A percentile compares a stretch with the other conserved stretches of the same genome.
Conservation (phyloP, 2,888 invertebrate genomes). For the Capitulum mitella region DNA sequence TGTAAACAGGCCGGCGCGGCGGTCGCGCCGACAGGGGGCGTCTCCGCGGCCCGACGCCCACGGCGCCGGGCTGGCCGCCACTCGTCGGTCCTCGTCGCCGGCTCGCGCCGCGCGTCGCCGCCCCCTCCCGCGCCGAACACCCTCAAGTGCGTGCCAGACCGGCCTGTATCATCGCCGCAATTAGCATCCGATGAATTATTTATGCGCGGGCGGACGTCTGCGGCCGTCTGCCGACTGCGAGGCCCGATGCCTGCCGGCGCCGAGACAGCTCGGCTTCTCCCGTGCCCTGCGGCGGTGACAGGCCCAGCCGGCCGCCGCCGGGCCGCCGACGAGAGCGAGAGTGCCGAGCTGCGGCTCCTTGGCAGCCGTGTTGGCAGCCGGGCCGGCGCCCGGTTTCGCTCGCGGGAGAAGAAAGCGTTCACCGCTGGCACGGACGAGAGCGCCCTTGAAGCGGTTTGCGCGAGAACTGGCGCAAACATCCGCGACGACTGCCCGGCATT, state of each 20-base stretch:
- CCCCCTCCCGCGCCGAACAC: background rate
- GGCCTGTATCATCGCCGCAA: background rate
- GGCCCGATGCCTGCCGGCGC: background rate
- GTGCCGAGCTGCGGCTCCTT: background rate
- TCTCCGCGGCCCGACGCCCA: background rate
- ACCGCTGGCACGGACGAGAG: background rate
- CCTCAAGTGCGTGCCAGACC: background rate
- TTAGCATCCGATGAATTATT: slow-evolving; percentile 5
- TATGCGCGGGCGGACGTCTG: too few species aligned
- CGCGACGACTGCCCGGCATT: too few species aligned
- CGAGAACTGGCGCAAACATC: too few species aligned
- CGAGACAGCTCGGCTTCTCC: too few species aligned
- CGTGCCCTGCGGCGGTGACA: too few species aligned
- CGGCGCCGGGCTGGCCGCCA: too few species aligned
- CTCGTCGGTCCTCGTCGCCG: background rate
- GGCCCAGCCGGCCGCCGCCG: background rate
- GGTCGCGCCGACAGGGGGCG: background rate
- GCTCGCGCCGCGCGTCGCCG: background rate
- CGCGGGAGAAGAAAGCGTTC: background rate
- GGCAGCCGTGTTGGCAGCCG: background rate
- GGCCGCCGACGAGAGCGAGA: background rate
- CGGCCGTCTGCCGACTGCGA: background rate
- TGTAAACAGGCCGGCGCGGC: background rate
- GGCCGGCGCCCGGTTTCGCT: background rate
- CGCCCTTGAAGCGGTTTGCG: too few species aligned